Conservation (phyloP, 2,113 vertebrate genomes). For the Myiagra hebetior region DNA sequence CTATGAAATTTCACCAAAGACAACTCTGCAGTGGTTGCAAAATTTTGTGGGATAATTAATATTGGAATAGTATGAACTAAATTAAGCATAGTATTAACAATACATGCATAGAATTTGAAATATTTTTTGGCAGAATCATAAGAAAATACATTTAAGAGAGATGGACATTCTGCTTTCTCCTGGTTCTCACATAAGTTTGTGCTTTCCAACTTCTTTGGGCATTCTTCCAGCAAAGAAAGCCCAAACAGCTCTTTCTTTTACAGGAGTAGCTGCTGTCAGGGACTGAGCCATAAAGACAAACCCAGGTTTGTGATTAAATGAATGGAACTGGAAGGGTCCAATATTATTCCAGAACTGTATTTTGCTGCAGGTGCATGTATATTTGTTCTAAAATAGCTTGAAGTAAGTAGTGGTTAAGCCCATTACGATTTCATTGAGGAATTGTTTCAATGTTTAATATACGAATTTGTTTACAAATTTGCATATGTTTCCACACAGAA, state of each 20-base stretch:
- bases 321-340: neutral
- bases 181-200: neutral
- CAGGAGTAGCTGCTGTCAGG: neutral
- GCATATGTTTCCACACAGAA: neutral
- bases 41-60: neutral
- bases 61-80: neutral
- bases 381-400: neutral
- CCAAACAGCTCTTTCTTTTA: neutral
- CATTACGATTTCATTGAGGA: neutral
- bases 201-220: neutral
- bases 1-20: neutral
- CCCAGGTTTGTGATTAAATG: neutral
- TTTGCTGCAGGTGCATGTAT: neutral
- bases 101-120: neutral
- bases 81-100: neutral
- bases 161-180: neutral
- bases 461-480: neutral
- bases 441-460: neutral
- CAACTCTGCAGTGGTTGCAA: neutral
- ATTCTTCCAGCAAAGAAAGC: neutral
- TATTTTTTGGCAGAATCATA: neutral
- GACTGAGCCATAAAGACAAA: neutral
- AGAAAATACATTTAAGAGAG: neutral
- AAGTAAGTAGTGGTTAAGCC: neutral
- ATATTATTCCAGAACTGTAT: neutral